Evolutionary conservation across 1,140 invertebrate genomes (phyloP), one percentile per base, ranked within the genome.

Genomic region (Hyphantria cunea): DNA sequence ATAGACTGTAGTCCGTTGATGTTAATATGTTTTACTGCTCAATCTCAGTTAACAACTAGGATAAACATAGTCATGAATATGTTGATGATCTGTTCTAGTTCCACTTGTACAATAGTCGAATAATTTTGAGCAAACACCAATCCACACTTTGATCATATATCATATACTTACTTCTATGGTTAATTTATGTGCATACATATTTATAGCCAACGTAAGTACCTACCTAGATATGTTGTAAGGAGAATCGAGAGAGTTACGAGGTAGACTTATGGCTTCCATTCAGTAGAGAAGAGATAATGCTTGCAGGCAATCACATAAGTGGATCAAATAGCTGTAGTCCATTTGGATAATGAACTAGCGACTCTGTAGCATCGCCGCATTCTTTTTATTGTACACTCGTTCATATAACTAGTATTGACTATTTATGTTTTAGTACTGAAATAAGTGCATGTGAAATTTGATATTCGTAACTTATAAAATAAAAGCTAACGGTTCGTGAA

Each of bases 231-330:
- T 86, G 82, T 84, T 80, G 82, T 86, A 78, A 80, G 83, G 69
- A 82, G 82, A 70, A 78, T 61, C 72, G 68, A 72, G 78, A 80
- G 82, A 89, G 76, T 84, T 86, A 86, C 83, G 82, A 86, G 79
- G 80, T 86, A 87, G 79, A 89, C 84, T 86, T 88, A 88, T 85
- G 82, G 82, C 79, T 85, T 83, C 82, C 78, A 88, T 88, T 88
- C 85, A 78, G 75, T 73, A 68, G 78, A 82, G 76, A 78, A 86
- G 78, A 89, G 86, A 88, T 88, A 90, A 90, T 89, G 85, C 80
- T 86, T 84, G 86, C 82, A 86, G 82, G 84, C 87, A 90, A 88
- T 90, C 87, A 86, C 85, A 90, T 88, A 90, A 90, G 87, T 90
- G 87, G 85, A 90, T 90, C 85, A 90, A 87, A 90, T 90, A 90